These are phyloP conservation scores for Frankliniella fusca DNA, from an alignment of 2,888 invertebrate genomes.

Conservation along the genomic window DNA sequence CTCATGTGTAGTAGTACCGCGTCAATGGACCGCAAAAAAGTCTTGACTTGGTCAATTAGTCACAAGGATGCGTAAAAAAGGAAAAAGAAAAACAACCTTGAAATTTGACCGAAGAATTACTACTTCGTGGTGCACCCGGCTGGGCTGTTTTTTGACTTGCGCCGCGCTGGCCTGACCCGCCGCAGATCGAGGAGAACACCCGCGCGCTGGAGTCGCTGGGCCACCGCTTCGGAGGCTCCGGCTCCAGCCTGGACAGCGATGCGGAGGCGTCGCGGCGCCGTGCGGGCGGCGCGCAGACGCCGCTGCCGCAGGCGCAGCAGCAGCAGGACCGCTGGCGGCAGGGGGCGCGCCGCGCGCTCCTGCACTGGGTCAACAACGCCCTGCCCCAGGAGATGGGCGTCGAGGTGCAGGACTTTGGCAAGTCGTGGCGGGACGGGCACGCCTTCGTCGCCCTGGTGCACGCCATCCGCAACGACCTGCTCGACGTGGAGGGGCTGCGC, in stretches of 20 bases:
- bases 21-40: too few species aligned
- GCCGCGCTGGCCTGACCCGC: constrained; percentile 27
- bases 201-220: constrained; percentile 81
- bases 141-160: too few species aligned
- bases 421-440: constrained; percentile 92
- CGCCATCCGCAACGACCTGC: constrained; percentile 86
- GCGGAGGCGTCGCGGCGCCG: constrained; percentile 46
- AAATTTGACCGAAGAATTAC: too few species aligned
- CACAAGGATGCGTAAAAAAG: too few species aligned
- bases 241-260: constrained; percentile 76
- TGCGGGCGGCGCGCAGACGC: constrained; percentile 54
- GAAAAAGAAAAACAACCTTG: too few species aligned
- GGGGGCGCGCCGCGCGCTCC: constrained; percentile 83
- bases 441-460: constrained; percentile 95
- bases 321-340: constrained; percentile 40
- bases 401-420: constrained; percentile 87
- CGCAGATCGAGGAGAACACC: constrained; percentile 91
- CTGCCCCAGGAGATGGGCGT: constrained; percentile 82
- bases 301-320: constrained; percentile 51
- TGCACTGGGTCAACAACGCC: constrained; percentile 92
- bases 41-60: too few species aligned
- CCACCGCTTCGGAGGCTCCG: constrained; percentile 71
- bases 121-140: too few species aligned
- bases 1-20: too few species aligned
- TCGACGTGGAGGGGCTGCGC: constrained; percentile 79